phyloP scores from a whole-genome alignment of 2,888 invertebrate genomes.

The Cenopis cana region DNA sequence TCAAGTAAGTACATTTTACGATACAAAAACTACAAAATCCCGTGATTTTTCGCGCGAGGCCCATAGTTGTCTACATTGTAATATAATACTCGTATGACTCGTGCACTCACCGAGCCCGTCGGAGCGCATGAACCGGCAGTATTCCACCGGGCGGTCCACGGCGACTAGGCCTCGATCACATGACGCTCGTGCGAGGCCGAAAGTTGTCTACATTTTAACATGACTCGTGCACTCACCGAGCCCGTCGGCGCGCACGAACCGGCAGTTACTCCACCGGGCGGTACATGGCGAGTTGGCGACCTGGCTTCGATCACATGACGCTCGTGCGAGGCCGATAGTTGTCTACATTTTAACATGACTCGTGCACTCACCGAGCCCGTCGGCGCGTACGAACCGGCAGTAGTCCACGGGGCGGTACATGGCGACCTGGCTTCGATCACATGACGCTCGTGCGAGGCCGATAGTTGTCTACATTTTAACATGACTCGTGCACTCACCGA shows the following conservation, averaged over 20 bases:
- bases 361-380: constrained; percentile 64
- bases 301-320: constrained; percentile 35
- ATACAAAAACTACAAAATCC: no score
- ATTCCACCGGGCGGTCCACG: constrained; percentile 44
- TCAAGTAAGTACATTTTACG: no score
- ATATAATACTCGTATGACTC: no score
- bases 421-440: constrained; percentile 43
- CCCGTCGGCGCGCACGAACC: constrained; percentile 73
- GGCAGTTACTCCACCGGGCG: constrained; percentile 70
- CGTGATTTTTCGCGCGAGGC: neutral
- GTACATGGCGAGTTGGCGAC: constrained; percentile 52
- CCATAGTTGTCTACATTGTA: neutral
- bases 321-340: neutral
- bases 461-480: neutral
- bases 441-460: neutral
- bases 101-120: constrained; percentile 67
- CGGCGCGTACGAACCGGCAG: constrained; percentile 71
- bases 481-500: constrained; percentile 56
- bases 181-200: neutral
- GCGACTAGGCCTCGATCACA: constrained; percentile 43
- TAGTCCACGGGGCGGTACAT: constrained; percentile 60
- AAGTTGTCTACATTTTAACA: neutral
- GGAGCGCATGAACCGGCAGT: constrained; percentile 57
- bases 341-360: neutral
- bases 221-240: constrained; percentile 56